Conservation (phyloP, 2,888 invertebrate species). For the Leptinotarsa rubiginosa region DNA sequence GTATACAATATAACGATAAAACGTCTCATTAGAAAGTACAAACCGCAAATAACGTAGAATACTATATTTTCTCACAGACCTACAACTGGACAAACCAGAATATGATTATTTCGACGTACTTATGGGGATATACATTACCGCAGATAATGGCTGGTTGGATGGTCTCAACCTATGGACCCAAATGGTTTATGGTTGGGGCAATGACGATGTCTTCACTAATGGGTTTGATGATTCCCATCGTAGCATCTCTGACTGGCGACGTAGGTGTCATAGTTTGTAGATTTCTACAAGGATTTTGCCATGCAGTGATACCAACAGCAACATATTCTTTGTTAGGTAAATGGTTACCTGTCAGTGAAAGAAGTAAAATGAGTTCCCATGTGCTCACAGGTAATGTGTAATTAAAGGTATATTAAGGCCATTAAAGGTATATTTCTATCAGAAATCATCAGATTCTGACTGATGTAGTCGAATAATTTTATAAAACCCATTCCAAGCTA, state of each 20-base stretch:
- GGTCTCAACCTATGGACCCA: constrained; percentile 80
- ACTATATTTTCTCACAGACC: too few relatives aligned
- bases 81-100: too few relatives aligned
- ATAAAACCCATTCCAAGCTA: too few relatives aligned
- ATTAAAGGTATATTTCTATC: too few relatives aligned
- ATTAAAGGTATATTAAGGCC: too few relatives aligned
- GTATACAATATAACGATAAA: too few relatives aligned
- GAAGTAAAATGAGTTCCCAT: constrained; percentile 76
- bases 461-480: too few relatives aligned
- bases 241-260: constrained; percentile 74
- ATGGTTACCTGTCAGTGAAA: constrained; percentile 78
- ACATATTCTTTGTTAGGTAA: constrained; percentile 80
- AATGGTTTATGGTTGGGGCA: constrained; percentile 72
- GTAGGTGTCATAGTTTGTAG: constrained; percentile 74
- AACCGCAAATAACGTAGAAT: too few relatives aligned
- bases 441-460: too few relatives aligned
- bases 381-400: constrained; percentile 69
- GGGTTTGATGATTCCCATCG: constrained; percentile 75
- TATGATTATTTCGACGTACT: too few relatives aligned
- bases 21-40: too few relatives aligned
- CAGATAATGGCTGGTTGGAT: constrained; percentile 79
- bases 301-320: constrained; percentile 71
- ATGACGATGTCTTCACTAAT: constrained; percentile 73
- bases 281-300: constrained; percentile 78
- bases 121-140: constrained; percentile 69